phyloP scores from a whole-genome alignment of 2,888 invertebrate genomes.

The Imbricaverruca yamaguchii region DNA sequence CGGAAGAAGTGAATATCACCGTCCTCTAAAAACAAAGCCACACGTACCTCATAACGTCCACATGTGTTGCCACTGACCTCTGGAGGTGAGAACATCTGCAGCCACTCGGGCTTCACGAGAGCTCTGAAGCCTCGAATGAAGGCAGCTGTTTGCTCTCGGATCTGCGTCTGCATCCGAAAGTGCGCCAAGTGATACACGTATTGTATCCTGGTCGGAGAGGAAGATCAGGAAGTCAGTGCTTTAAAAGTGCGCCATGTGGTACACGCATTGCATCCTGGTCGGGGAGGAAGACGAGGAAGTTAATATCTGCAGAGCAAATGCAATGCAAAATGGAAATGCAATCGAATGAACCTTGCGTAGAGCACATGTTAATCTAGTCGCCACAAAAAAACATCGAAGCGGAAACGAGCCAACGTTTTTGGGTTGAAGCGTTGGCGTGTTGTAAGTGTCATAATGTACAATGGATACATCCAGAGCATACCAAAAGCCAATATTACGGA shows the following conservation, averaged over 20 bases:
- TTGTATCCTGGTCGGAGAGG: slow-evolving; percentile 62
- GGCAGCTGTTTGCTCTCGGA: slow-evolving; percentile 91
- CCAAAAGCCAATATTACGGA: too few species aligned
- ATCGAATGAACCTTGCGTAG: too few species aligned
- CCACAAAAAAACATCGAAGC: too few species aligned
- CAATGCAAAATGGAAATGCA: too few species aligned
- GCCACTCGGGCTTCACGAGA: slow-evolving; percentile 90
- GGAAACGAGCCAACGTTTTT: not conserved
- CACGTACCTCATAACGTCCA: too few species aligned
- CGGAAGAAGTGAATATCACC: too few species aligned
- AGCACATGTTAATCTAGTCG: too few species aligned
- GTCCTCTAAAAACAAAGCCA: too few species aligned
- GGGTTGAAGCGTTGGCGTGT: slow-evolving; percentile 31
- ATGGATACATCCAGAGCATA: too few species aligned
- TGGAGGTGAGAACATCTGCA: slow-evolving; percentile 87
- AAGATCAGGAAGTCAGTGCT: too few species aligned
- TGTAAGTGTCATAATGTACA: slow-evolving; percentile 31
- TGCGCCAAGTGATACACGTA: slow-evolving; percentile 98
- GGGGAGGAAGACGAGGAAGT: not conserved
- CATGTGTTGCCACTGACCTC: slow-evolving; percentile 53
- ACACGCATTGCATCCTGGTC: slow-evolving; percentile 90
- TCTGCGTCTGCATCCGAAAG: slow-evolving; percentile 96
- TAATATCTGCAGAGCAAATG: too few species aligned
- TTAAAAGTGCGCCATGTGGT: slow-evolving; percentile 90
- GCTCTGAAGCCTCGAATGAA: slow-evolving; percentile 95